These are phyloP conservation scores for Sebastes melanostomus DNA, from an alignment of 2,797 vertebrate species.

Conservation along the genomic window DNA sequence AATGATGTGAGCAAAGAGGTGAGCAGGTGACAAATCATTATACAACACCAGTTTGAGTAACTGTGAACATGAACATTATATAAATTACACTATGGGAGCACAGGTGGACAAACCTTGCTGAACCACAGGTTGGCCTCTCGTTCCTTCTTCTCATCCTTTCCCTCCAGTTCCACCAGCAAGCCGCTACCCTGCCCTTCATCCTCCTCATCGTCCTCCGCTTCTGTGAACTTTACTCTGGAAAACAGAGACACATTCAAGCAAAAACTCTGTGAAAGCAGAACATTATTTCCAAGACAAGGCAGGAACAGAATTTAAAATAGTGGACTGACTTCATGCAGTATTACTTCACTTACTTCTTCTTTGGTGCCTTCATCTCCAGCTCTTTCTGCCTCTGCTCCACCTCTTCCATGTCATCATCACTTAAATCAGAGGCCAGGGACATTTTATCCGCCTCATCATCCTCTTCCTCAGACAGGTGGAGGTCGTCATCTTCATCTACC, in stretches of 20 bases:
- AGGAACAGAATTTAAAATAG: not conserved
- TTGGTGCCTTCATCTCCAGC: slow-evolving; percentile 61
- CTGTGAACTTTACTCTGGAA: slow-evolving; percentile 76
- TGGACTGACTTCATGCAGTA: not conserved
- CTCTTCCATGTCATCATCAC: slow-evolving; percentile 88
- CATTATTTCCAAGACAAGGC: not conserved
- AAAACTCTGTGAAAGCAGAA: not conserved
- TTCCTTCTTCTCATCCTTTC: slow-evolving; percentile 84
- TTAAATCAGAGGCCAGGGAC: slow-evolving; percentile 92
- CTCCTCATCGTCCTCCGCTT: slow-evolving; percentile 75
- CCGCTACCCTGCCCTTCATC: slow-evolving; percentile 80
- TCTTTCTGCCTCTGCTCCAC: slow-evolving; percentile 76
- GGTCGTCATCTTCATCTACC: slow-evolving; percentile 81
- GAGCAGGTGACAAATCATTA: not conserved
- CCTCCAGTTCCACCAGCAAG: slow-evolving; percentile 89
- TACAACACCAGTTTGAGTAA: not conserved
- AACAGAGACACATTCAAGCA: not conserved
- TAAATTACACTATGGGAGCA: not conserved
- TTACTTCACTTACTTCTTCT: slow-evolving; percentile 71
- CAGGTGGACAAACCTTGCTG: slow-evolving; percentile 85
- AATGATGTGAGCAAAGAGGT: not conserved
- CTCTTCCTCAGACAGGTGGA: slow-evolving; percentile 83
- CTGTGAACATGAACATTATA: not conserved
- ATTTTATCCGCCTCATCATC: slow-evolving; percentile 72
- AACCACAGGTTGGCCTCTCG: slow-evolving; percentile 91